phyloP scores from a whole-genome alignment of 1,140 invertebrate species.

The Choristoneura fumiferana region DNA sequence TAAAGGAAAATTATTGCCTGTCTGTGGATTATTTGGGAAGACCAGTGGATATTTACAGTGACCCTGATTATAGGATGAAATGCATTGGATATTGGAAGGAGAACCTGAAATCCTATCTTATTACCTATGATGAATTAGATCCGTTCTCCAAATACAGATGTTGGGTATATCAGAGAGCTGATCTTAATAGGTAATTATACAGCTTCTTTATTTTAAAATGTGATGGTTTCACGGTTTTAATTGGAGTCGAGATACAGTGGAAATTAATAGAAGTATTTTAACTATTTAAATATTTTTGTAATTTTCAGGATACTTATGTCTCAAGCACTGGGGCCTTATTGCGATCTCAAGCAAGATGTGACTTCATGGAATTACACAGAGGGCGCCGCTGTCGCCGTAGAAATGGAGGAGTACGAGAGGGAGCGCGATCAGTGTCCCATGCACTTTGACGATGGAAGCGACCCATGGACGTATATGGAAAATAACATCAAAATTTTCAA shows the following conservation, averaged over 20 bases:
- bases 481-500: conserved; percentile 85
- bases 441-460: conserved; percentile 94
- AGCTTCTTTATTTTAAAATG: background rate
- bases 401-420: conserved; percentile 95
- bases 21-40: conserved; percentile 96
- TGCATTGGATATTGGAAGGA: conserved; percentile 99
- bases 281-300: too few species aligned
- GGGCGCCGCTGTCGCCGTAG: conserved; percentile 93
- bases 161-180: conserved; percentile 98
- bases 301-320: conserved; percentile 73
- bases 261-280: too few species aligned
- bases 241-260: too few species aligned
- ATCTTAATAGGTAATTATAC: conserved; percentile 86
- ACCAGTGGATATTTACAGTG: conserved; percentile 96
- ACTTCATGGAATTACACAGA: conserved; percentile 91
- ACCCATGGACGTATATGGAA: conserved; percentile 89
- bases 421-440: conserved; percentile 96
- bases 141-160: conserved; percentile 97
- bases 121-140: conserved; percentile 98
- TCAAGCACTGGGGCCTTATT: conserved; percentile 93
- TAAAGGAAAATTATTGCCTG: conserved; percentile 97
- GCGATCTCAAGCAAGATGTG: conserved; percentile 94
- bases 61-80: conserved; percentile 97
- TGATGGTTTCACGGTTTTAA: conserved; percentile 8
- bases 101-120: conserved; percentile 97